Evolutionary conservation across 1,140 invertebrate species (phyloP).

Genomic region (Fopius arisanus): DNA sequence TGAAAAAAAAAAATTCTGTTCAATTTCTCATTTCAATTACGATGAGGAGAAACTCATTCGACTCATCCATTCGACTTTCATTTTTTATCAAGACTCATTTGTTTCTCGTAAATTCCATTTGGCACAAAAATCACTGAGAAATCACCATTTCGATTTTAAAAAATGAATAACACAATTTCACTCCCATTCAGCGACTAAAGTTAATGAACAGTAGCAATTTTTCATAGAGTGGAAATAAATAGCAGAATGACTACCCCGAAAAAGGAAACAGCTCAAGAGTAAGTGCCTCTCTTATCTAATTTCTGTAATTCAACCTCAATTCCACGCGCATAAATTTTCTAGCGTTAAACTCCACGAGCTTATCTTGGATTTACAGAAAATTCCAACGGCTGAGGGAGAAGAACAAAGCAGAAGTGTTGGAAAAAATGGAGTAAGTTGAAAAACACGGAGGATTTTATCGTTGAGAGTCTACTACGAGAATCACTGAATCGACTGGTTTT

Average conservation of each 20-base stretch:
- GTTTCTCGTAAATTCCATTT: not conserved
- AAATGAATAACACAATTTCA: too few species aligned
- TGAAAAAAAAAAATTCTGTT: not conserved
- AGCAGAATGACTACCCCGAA: constrained; percentile 18
- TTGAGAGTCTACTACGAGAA: not conserved
- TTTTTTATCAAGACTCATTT: not conserved
- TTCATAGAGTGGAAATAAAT: constrained; percentile 11
- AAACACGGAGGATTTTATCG: not conserved
- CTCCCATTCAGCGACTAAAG: not conserved
- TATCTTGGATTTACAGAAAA: constrained; percentile 23
- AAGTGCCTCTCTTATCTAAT: constrained; percentile 19
- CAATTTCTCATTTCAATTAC: not conserved
- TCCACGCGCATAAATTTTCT: not conserved
- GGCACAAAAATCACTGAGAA: not conserved
- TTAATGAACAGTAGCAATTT: not conserved
- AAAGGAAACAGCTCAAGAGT: constrained; percentile 26
- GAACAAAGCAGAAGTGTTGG: constrained; percentile 13
- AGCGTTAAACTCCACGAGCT: not conserved
- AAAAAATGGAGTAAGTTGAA: constrained; percentile 24
- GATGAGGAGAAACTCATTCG: not conserved
- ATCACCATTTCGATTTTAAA: not conserved
- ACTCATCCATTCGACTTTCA: not conserved
- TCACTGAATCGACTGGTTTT: not conserved
- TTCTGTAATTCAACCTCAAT: constrained; percentile 17
- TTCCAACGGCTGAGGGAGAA: constrained; percentile 23